A percentile compares a stretch with the other conserved stretches of the same genome.
Evolutionary conservation across 2,113 vertebrate genomes (phyloP).

Genomic region (Syrrhaptes paradoxus): DNA sequence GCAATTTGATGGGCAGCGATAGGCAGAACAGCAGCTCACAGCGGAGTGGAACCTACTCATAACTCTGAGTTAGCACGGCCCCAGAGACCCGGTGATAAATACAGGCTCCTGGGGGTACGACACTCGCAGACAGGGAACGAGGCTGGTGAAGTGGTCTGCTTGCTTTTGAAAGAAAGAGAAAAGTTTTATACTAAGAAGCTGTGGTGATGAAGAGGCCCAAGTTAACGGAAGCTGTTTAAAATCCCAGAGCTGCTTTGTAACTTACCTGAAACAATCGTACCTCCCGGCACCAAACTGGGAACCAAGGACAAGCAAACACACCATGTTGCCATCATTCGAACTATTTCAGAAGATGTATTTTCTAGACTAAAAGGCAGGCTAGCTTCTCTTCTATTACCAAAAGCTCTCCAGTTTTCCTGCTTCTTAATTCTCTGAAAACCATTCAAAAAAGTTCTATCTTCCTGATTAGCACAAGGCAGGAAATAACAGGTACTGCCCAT

Average conservation of each 20-base stretch:
- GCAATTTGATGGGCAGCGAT: neutral
- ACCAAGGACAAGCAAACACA: neutral
- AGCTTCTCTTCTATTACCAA: neutral
- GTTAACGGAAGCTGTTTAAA: neutral
- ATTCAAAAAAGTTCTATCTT: neutral
- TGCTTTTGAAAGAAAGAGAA: neutral
- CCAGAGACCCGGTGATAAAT: neutral
- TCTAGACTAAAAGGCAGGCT: neutral
- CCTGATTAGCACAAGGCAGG: neutral
- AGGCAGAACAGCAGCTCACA: neutral
- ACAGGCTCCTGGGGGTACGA: neutral
- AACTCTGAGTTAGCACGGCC: neutral
- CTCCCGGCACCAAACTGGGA: neutral
- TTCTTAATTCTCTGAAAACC: neutral
- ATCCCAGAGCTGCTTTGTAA: neutral
- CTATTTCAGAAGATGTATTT: neutral
- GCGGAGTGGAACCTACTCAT: neutral
- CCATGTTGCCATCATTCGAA: neutral
- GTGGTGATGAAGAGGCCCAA: neutral
- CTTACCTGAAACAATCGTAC: neutral
- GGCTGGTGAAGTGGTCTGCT: neutral
- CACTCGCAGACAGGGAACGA: neutral
- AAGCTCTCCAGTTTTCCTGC: neutral
- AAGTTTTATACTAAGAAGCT: neutral
- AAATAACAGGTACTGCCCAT: neutral